Evolutionary conservation across 1,140 invertebrate species (phyloP).

Genomic region (Drosophila elegans): DNA sequence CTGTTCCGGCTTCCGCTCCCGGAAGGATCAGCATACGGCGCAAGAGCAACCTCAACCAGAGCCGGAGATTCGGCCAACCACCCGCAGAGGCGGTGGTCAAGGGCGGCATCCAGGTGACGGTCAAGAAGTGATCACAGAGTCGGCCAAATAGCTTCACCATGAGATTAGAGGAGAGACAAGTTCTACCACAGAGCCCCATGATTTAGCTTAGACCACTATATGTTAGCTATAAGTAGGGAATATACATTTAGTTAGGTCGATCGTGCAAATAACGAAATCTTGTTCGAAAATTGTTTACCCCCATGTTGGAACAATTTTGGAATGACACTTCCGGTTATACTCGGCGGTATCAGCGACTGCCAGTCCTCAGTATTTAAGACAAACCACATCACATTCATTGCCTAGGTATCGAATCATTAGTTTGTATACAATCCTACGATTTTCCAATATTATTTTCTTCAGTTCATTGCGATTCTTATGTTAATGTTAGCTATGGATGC

Average conservation of each 20-base stretch:
- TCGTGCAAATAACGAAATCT: conserved; percentile 53
- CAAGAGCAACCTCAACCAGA: conserved; percentile 65
- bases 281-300: conserved; percentile 74
- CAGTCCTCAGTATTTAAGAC: conserved; percentile 61
- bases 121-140: conserved; percentile 58
- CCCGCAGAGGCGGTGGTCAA: conserved; percentile 76
- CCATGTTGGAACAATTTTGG: conserved; percentile 66
- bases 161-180: conserved; percentile 42
- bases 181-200: conserved; percentile 12
- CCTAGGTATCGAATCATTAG: conserved; percentile 29
- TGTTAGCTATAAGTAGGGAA: conserved; percentile 54
- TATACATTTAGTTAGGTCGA: conserved; percentile 47
- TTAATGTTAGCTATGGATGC: conserved; percentile 32
- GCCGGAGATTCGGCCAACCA: conserved; percentile 63
- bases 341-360: conserved; percentile 21
- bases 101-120: conserved; percentile 73
- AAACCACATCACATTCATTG: conserved; percentile 27
- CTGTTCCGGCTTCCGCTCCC: neutral
- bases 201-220: conserved; percentile 24
- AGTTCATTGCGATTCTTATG: conserved; percentile 30
- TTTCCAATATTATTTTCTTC: conserved; percentile 26
- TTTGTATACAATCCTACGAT: conserved; percentile 30
- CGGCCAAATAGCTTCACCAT: conserved; percentile 25
- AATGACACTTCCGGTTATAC: conserved; percentile 64
- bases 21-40: conserved; percentile 51